Evolutionary conservation across 1,140 invertebrate species (phyloP).

Genomic region (Nephila pilipes): DNA sequence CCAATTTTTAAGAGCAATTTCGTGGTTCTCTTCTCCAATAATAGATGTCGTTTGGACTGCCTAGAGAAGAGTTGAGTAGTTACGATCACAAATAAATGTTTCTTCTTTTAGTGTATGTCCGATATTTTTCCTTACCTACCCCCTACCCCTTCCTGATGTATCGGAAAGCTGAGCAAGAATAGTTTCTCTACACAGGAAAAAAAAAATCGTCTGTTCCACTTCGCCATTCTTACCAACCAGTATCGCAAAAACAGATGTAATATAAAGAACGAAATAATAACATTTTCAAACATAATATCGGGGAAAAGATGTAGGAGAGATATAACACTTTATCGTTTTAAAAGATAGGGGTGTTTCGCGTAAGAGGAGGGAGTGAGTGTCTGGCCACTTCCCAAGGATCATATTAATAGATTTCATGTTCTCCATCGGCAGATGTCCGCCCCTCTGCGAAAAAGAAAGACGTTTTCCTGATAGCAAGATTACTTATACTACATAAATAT

Average conservation of each 20-base stretch:
- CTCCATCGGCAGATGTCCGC: background rate
- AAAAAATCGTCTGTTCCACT: background rate
- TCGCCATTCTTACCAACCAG: background rate
- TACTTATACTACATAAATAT: background rate
- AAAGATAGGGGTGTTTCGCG: background rate
- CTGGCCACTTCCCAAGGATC: conserved; percentile 20
- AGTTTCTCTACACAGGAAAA: conserved; percentile 25
- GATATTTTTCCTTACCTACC: conserved; percentile 41
- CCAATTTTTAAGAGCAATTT: conserved; percentile 76
- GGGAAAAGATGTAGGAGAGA: background rate
- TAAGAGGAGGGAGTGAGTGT: background rate
- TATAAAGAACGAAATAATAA: conserved; percentile 49
- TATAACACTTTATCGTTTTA: conserved; percentile 51
- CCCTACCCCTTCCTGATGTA: conserved; percentile 1
- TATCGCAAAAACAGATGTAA: conserved; percentile 51
- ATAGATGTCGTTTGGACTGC: conserved; percentile 74
- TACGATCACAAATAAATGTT: conserved; percentile 76
- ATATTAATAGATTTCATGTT: background rate
- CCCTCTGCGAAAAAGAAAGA: background rate
- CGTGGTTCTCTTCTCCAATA: conserved; percentile 74
- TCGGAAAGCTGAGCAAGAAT: conserved; percentile 53
- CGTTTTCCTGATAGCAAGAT: background rate
- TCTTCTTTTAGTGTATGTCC: conserved; percentile 42
- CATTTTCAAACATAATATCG: conserved; percentile 52
- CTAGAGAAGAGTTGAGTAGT: conserved; percentile 69